These are phyloP conservation scores for Eristalinus sepulchralis DNA, from an alignment of 2,888 invertebrate species.

Conservation along the genomic window DNA sequence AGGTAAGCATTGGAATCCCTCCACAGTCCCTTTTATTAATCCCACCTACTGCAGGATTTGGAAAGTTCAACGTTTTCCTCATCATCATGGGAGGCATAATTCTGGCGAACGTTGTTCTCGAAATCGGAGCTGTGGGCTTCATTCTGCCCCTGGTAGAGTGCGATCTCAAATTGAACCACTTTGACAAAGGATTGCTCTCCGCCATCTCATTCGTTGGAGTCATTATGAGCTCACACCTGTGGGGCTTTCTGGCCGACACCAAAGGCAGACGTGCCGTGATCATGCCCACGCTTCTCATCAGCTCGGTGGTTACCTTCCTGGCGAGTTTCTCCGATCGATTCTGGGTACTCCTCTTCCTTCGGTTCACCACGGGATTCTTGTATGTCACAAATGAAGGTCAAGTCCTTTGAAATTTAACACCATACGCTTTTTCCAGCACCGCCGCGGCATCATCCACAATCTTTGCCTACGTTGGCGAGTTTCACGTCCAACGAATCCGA, in stretches of 20 bases:
- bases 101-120: slow-evolving; percentile 80
- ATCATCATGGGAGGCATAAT: slow-evolving; percentile 82
- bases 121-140: slow-evolving; percentile 82
- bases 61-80: slow-evolving; percentile 81
- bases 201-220: slow-evolving; percentile 80
- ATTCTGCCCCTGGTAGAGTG: slow-evolving; percentile 82
- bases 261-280: slow-evolving; percentile 81
- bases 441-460: slow-evolving; percentile 82
- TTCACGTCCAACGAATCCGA: slow-evolving; percentile 80
- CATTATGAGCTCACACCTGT: slow-evolving; percentile 82
- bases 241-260: slow-evolving; percentile 83
- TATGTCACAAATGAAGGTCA: slow-evolving; percentile 75
- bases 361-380: slow-evolving; percentile 83
- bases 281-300: slow-evolving; percentile 80
- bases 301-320: slow-evolving; percentile 80
- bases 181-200: slow-evolving; percentile 79
- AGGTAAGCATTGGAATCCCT: neutral
- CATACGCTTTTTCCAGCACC: slow-evolving; percentile 72
- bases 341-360: slow-evolving; percentile 81
- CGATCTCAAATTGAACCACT: slow-evolving; percentile 79
- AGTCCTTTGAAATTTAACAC: neutral
- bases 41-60: slow-evolving; percentile 79
- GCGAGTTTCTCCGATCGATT: slow-evolving; percentile 81
- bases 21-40: neutral
- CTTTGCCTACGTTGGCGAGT: slow-evolving; percentile 82